Evolutionary conservation across 2,797 vertebrate genomes (phyloP).

Genomic region (Chiroxiphia lanceolata): DNA sequence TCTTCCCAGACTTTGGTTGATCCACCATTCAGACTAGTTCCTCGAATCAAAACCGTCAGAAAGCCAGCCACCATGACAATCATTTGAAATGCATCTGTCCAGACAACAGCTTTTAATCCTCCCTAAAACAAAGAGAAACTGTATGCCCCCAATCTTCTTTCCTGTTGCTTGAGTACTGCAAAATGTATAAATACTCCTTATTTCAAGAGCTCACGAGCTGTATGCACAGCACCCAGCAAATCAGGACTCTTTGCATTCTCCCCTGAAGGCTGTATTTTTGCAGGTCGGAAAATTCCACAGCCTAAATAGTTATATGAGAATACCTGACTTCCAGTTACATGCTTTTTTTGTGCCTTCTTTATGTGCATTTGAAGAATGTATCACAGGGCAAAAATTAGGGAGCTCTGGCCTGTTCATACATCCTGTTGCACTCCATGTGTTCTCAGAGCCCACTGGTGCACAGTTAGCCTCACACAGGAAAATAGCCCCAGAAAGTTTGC

Average conservation of each 20-base stretch:
- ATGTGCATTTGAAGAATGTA: not conserved
- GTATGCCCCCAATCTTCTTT: not conserved
- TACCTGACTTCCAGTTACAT: not conserved
- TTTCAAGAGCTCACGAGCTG: not conserved
- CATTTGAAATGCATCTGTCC: conserved; percentile 90
- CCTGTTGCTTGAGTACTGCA: not conserved
- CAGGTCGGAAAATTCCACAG: not conserved
- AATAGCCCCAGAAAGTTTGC: not conserved
- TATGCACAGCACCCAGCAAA: not conserved
- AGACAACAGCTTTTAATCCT: conserved; percentile 86
- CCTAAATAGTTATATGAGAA: not conserved
- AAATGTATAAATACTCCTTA: not conserved
- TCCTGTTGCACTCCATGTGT: accelerated
- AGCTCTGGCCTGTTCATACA: not conserved
- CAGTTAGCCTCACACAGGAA: not conserved
- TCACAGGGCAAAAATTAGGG: not conserved
- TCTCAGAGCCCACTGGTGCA: not conserved
- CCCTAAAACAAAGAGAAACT: conserved; percentile 71
- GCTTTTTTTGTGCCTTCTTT: not conserved
- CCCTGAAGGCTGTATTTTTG: not conserved
- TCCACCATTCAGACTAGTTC: conserved; percentile 73
- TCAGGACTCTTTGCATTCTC: not conserved
- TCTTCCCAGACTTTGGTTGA: conserved; percentile 74
- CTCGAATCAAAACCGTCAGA: conserved; percentile 79
- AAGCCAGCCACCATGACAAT: conserved; percentile 84